Evolutionary conservation across 2,113 vertebrate genomes (phyloP), one percentile per base, ranked within the genome.

Genomic region (Antigone vipio): DNA sequence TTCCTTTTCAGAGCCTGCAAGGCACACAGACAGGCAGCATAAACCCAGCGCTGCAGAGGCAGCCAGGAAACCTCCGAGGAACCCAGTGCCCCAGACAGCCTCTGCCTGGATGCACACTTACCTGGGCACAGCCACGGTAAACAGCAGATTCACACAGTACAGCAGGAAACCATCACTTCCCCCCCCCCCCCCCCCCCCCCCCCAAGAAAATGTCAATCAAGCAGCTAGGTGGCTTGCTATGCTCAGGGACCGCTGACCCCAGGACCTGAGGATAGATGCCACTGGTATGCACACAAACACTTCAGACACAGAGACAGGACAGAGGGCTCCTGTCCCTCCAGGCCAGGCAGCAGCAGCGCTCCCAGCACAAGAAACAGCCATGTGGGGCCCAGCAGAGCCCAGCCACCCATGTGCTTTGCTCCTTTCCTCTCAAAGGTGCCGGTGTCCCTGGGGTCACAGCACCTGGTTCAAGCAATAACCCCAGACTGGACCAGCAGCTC

Each of bases 1-100:
- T 99, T 99, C 98, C 99, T 98, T 98, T 99, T 99, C 98, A 99
- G 98, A 97, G 99, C 99, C 99, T 99, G 99, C 69, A 97, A 98
- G 97, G 98, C 97, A 99, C 98, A 99, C 96, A 98, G 87, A 98
- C 75, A 95, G 50, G 91, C 77, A 85, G 87, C 96, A 95, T 98
- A 92, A 98, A 95, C 87, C 92, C 71, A 42, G 84, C 0, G 59
- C 90, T 92, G 74, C 80, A 76, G 75, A 67, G 44, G 78, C 50
- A 79, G 81, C 71, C 68, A 89, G n/a, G 81, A 95, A 84, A 45
- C 85, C 81, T 92, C 91, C 22, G 2, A 91, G 95, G 88, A 95
- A 82, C 84, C 50, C 1, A 0, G 71, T 77, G 79, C 85, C 75
- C 89, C 83, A 95, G 84, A 52, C 87, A 96, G 81, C 73, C 58